Conservation (phyloP, 2,113 vertebrate genomes). For the Terrapene triunguis region DNA sequence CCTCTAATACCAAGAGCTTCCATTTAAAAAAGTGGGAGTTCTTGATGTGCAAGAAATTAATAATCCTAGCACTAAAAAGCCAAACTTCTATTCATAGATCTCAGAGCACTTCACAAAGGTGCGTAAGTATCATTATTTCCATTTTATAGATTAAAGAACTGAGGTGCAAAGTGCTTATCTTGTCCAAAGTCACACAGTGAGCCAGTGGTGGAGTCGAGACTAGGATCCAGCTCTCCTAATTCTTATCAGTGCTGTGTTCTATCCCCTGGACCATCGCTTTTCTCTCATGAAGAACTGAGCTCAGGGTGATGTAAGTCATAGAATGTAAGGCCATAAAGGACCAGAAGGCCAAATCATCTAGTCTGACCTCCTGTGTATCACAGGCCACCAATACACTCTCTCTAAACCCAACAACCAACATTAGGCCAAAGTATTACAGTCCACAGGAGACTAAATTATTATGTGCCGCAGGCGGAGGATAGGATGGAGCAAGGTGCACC, state of each 20-base stretch:
- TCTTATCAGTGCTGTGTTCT: background rate
- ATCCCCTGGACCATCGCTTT: background rate
- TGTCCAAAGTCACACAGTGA: fast-evolving
- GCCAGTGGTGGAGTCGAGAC: background rate
- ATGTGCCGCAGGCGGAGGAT: background rate
- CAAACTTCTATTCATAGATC: background rate
- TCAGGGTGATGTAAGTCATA: background rate
- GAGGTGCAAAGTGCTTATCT: background rate
- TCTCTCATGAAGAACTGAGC: background rate
- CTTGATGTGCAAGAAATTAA: background rate
- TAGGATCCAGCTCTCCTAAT: background rate
- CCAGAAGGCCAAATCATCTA: background rate
- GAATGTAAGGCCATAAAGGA: background rate
- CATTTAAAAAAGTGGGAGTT: background rate
- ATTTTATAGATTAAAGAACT: background rate
- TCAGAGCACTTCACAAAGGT: background rate
- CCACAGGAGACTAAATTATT: background rate
- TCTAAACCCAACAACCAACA: background rate
- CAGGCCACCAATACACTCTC: background rate
- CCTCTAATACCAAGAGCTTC: background rate
- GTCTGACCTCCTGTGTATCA: background rate
- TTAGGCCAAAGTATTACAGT: background rate
- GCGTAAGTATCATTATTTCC: background rate
- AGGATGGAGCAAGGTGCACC: background rate
- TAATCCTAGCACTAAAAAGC: background rate